Evolutionary conservation across 2,113 vertebrate genomes (phyloP), one percentile per base, ranked within the genome.

Genomic region (Cacatua alba): DNA sequence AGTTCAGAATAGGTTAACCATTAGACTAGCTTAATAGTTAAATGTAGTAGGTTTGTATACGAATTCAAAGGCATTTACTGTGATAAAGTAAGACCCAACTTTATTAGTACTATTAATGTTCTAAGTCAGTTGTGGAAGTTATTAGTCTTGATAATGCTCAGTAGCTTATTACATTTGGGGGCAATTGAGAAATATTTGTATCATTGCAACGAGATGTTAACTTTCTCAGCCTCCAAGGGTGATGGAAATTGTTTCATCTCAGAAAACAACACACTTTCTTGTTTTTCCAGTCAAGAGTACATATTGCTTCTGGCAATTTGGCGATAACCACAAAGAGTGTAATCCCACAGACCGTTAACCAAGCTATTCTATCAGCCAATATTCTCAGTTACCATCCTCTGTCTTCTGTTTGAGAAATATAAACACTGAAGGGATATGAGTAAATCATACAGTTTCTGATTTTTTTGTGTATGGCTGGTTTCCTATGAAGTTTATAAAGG

Each of bases 241-340:
- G 53, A 51, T 1, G 25, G 69, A 89, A 91, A 92, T 74, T 4
- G 63, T 74, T 91, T 90, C 26, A 81, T 48, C 71, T 91, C 77
- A 80, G 88, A 84, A 95, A 95, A 93, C 23, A 82, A 48, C 21
- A 41, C 15, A 51, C 5, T n/a, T 75, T 71, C 68, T 85, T 95
- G 24, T 75, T 90, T 91, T 80, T 74, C 41, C 53, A 87, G 46
- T 79, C 35, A 88, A 75, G 43, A 89, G 77, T 57, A 85, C 84
- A 81, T 65, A 77, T 2, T 70, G 64, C 53, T 94, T 90, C 71
- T 86, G 52, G 63, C 57, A 92, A 86, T 94, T 62, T 70, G 78
- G 62, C 59, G 81, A 86, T 69, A 92, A 92, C 48, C 63, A 76
- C 3, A 2, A 44, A 81, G 76, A 89, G 13, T 55, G 51, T 33